phyloP scores from a whole-genome alignment of 2,113 vertebrate genomes.

The Nycticebus coucang region DNA sequence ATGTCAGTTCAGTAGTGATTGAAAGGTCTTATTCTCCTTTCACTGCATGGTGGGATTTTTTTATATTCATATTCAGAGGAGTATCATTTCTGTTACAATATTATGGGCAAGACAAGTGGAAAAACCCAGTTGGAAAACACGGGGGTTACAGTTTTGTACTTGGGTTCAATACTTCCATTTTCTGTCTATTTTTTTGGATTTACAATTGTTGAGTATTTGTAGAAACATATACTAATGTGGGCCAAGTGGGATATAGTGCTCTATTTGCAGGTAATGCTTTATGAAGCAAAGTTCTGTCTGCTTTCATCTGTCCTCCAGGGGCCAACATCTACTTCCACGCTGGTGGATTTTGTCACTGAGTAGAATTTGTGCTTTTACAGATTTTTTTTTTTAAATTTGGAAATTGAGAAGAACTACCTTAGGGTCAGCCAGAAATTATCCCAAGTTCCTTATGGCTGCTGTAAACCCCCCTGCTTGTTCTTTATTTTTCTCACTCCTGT shows the following conservation, averaged over 20 bases:
- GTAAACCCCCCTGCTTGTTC: neutral
- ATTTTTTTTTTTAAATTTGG: neutral
- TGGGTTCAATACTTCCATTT: neutral
- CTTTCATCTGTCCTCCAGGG: neutral
- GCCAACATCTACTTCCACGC: neutral
- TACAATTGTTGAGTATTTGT: neutral
- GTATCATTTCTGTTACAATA: neutral
- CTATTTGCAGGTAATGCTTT: neutral
- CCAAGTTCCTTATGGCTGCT: neutral
- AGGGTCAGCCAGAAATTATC: neutral
- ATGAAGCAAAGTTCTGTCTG: neutral
- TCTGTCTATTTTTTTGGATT: neutral
- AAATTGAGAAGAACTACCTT: neutral
- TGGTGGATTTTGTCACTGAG: neutral
- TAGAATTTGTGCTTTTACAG: neutral
- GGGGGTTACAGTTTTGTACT: constrained; percentile 3
- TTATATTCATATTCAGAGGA: neutral
- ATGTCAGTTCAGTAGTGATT: neutral
- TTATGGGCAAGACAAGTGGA: neutral
- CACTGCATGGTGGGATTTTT: neutral
- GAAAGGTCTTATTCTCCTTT: neutral
- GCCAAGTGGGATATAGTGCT: neutral
- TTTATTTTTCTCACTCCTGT: neutral
- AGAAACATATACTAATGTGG: neutral
- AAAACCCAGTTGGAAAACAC: neutral